phyloP scores from a whole-genome alignment of 2,888 invertebrate species.

The Lasiommata megera region DNA sequence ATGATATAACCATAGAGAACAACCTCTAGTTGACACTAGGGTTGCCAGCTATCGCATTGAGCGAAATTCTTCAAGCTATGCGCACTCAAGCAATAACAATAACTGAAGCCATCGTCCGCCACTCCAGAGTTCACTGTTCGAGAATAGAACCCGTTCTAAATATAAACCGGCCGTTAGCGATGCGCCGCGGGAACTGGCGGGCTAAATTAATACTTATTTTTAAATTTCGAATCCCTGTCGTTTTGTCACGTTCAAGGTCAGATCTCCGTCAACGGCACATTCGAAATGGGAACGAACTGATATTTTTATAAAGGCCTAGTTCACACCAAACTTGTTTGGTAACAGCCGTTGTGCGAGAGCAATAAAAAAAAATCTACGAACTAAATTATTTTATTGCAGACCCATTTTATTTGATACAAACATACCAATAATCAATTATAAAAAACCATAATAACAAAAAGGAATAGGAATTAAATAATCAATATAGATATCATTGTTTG shows the following conservation, averaged over 20 bases:
- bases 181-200: constrained; percentile 68
- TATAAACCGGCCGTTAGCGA: constrained; percentile 72
- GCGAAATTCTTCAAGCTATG: constrained; percentile 26
- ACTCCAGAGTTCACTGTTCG: constrained; percentile 69
- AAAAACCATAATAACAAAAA: too few species aligned
- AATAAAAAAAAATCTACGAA: too few species aligned
- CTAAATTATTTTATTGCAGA: too few species aligned
- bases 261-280: constrained; percentile 48
- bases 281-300: constrained; percentile 33
- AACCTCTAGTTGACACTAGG: too few species aligned
- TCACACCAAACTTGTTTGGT: not conserved
- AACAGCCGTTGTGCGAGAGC: too few species aligned
- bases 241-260: constrained; percentile 78
- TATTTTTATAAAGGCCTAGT: not conserved
- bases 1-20: too few species aligned
- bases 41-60: not conserved
- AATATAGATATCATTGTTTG: too few species aligned
- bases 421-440: too few species aligned
- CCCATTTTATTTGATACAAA: too few species aligned
- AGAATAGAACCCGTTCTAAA: constrained; percentile 76
- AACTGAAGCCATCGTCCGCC: constrained; percentile 61
- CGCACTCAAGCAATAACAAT: constrained; percentile 59
- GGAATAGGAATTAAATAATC: too few species aligned
- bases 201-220: constrained; percentile 67
- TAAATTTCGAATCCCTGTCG: constrained; percentile 64